Evolutionary conservation across 2,797 vertebrate species (phyloP), one percentile per base, ranked within the genome.

Genomic region (Coregonus suidteri): DNA sequence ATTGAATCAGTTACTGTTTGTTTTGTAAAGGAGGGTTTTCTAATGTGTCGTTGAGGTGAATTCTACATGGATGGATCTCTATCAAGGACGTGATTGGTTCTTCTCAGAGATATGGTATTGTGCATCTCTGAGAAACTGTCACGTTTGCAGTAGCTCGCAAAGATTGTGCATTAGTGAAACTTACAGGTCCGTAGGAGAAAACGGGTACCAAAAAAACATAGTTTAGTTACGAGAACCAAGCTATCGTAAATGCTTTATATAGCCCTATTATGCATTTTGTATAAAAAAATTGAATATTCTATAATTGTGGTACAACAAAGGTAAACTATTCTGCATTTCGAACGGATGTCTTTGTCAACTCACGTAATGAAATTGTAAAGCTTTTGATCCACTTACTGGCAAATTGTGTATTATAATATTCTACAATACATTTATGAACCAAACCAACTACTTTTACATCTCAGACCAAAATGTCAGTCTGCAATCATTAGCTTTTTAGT

Each of bases 361-460:
- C 47, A 73, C 25, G 25, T 25, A 25, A 25, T 25, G 0, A 25
- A 25, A 80, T 80, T 83, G 82, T 80, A 71, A 71, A 76, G 25
- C 25, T 25, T 25, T 77, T 62, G 81, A 35, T 35, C 79, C 37
- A 79, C 84, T 41, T 9, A 41, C 7, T 41, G 9, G 7, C 47
- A 13, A 7, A 81, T 83, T 79, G 68, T 84, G 75, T 84, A 78
- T 75, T 75, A 82, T 87, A 71, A 82, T 88, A 69, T 83, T 84
- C 52, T 84, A 79, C 85, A 82, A 86, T 4, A 34, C 85, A 82
- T 84, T 87, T 85, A 73, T 85, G 78, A 91, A 88, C 88, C 88
- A 7, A 1, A 7, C 7, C 0, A 41, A 41, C 6, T 41, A 41
- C 37, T 25, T 25, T 25, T 25, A 25, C 25, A 25, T 71, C 31